Evolutionary conservation across 2,888 invertebrate species (phyloP).

Genomic region (Platypus cylindrus): DNA sequence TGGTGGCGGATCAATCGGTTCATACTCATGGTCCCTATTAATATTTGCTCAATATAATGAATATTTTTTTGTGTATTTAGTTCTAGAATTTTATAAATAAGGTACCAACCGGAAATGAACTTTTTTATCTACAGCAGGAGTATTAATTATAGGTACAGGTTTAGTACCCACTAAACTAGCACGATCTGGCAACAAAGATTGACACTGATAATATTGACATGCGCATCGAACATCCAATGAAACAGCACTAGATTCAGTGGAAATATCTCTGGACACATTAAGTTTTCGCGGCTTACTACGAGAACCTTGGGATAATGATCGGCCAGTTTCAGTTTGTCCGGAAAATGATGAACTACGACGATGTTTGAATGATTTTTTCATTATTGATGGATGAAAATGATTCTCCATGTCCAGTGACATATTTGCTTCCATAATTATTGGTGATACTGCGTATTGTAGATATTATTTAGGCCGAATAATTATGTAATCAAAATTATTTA

Average conservation of each 20-base stretch:
- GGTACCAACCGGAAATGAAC: slow-evolving; percentile 13
- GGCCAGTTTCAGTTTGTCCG: slow-evolving; percentile 5
- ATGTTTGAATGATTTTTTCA: no score
- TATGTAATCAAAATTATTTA: no score
- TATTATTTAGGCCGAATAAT: no score
- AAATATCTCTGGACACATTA: slow-evolving; percentile 58
- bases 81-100: slow-evolving; percentile 1
- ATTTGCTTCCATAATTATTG: no score
- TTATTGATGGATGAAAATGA: no score
- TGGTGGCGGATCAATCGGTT: slow-evolving; percentile 61
- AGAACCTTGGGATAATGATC: slow-evolving; percentile 59
- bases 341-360: slow-evolving; percentile 13
- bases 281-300: slow-evolving; percentile 44
- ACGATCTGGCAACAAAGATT: slow-evolving; percentile 52
- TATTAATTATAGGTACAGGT: neutral
- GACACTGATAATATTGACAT: slow-evolving; percentile 74
- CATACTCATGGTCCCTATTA: slow-evolving; percentile 89
- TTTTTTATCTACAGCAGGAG: slow-evolving; percentile 4
- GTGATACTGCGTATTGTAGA: no score
- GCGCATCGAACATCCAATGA: slow-evolving; percentile 74
- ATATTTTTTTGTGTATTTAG: slow-evolving; percentile 4
- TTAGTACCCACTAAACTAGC: slow-evolving; percentile 46
- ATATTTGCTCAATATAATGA: slow-evolving; percentile 6
- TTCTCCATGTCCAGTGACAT: no score
- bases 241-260: slow-evolving; percentile 46